Evolutionary conservation across 1,140 invertebrate species (phyloP), one percentile per base, ranked within the genome.

Genomic region (Cherax destructor): DNA sequence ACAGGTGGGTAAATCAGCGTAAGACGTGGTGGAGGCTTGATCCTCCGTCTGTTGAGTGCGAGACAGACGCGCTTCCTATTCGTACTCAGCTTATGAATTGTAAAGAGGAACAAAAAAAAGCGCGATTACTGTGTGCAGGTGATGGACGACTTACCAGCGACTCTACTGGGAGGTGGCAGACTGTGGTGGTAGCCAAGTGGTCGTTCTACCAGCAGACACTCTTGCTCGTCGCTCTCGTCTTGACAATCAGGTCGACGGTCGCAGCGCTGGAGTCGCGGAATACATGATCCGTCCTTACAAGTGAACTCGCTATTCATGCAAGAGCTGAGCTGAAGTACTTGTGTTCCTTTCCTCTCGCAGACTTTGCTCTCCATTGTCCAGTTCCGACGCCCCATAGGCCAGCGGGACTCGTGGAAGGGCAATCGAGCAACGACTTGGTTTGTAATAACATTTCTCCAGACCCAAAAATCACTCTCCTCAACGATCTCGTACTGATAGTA

Each of bases 141-240:
- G 30, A 41, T 41, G 30, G 30, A 2, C 61, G 11, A 65, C 79
- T 49, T 24, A 89, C 88, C 80, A 74, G 88, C 3, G 16, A 59
- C 47, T 1, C 18, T 24, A 52, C 65, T 85, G 50, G 88, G 88
- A 41, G 83, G 88, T 13, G 88, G 83, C 10, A 91, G 83, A n/a
- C n/a, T 85, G 88, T 91, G 88, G 83, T 91, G 83, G 83, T 91
- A 91, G 30, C 88, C 88, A 52, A 65, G 13, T 21, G 88, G 88
- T 50, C 79, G 81, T 6, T 78, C 52, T 1, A 84, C 88, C 52
- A 91, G 81, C 24, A 47, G 81, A 88, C 94, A 95, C 72, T 94
- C 84, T 4, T 93, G 92, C 94, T 96, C 96, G 94, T 96, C 96
- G 59, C 94, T 94, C 52, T 93, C 93, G 86, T 94, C 95, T 9